phyloP scores from a whole-genome alignment of 2,888 invertebrate species.

The Sinotaia quadrata region DNA sequence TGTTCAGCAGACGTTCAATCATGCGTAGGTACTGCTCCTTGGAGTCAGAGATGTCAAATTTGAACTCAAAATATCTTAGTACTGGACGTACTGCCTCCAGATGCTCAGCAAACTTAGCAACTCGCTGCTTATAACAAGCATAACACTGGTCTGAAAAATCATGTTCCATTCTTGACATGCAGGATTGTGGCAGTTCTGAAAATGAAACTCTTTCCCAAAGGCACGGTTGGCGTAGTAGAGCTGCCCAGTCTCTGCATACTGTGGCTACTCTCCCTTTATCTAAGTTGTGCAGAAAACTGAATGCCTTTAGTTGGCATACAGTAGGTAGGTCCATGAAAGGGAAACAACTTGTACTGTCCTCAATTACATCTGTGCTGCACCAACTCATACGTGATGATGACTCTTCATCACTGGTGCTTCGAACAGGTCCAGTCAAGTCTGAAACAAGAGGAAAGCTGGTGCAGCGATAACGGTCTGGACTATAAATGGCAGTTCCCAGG shows the following conservation, averaged over 20 bases:
- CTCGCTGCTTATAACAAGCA: conserved; percentile 57
- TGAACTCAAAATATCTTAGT: conserved; percentile 64
- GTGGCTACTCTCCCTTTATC: conserved; percentile 61
- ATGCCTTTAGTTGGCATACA: conserved; percentile 66
- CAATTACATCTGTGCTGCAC: conserved; percentile 9
- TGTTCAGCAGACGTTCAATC: conserved; percentile 53
- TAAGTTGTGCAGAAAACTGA: conserved; percentile 59
- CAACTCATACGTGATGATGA: conserved; percentile 33
- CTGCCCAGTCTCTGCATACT: conserved; percentile 64
- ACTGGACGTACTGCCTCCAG: conserved; percentile 55
- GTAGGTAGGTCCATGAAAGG: conserved; percentile 63
- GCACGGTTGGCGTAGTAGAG: conserved; percentile 53
- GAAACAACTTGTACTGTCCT: conserved; percentile 36
- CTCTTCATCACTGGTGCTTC: conserved; percentile 31
- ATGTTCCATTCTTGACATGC: conserved; percentile 49
- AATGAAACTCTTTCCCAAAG: conserved; percentile 66
- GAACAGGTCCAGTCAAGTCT: conserved; percentile 30
- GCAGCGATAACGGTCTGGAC: conserved; percentile 36
- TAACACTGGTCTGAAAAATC: conserved; percentile 51
- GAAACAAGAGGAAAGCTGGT: conserved; percentile 53
- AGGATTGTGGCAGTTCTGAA: conserved; percentile 63
- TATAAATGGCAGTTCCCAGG: background rate
- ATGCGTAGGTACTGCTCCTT: conserved; percentile 62
- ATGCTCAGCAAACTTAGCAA: conserved; percentile 59
- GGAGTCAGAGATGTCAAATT: conserved; percentile 68